Conservation (phyloP, 1,140 invertebrate species). For the Acromyrmex echinatior region DNA sequence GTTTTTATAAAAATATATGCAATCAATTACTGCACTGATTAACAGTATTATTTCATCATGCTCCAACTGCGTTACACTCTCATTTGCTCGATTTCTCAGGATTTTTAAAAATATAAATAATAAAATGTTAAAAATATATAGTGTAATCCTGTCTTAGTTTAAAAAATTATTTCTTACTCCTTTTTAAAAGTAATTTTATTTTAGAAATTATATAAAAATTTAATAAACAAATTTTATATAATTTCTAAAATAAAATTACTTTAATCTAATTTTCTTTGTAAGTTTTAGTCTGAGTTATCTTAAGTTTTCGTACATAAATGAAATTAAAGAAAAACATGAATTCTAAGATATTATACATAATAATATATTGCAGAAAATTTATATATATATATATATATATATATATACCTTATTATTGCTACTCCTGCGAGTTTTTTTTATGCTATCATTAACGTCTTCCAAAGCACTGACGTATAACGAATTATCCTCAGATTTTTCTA, state of each 20-base stretch:
- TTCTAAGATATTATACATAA: background rate
- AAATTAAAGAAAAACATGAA: background rate
- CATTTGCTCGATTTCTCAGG: too few species aligned
- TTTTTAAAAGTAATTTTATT: background rate
- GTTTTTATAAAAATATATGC: too few species aligned
- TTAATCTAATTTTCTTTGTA: too few species aligned
- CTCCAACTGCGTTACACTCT: too few species aligned
- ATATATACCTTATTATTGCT: conserved; percentile 74
- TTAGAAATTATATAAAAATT: background rate
- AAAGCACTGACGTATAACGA: conserved; percentile 92
- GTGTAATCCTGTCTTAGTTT: background rate
- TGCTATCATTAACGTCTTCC: conserved; percentile 88
- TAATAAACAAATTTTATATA: background rate
- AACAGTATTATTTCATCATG: too few species aligned
- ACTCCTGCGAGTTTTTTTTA: conserved; percentile 69
- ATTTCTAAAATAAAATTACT: background rate
- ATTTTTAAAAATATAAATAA: too few species aligned
- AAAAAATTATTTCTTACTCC: background rate
- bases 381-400: background rate
- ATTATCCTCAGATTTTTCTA: conserved; percentile 89
- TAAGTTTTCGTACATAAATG: background rate
- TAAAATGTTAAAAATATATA: too few species aligned
- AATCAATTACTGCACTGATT: too few species aligned
- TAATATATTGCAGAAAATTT: conserved; percentile 71
- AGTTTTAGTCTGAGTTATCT: too few species aligned